Percentiles rank a stretch among this genome's conserved stretches.
phyloP scores from a whole-genome alignment of 2,888 invertebrate species.

The Agrochola litura region DNA sequence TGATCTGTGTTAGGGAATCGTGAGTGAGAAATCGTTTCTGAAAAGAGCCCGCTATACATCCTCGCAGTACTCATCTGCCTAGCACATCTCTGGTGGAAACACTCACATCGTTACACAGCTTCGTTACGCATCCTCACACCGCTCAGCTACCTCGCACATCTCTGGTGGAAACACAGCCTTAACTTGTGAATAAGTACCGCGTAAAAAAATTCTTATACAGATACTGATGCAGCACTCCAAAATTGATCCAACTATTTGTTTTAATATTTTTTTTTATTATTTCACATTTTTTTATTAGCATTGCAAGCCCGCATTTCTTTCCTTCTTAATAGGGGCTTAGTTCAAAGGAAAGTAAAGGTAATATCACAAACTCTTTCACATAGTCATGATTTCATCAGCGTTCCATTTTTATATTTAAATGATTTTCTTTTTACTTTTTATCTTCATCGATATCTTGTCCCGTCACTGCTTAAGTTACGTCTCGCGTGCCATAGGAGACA shows the following conservation, averaged over 20 bases:
- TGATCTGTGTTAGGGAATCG: no score
- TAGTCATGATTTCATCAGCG: neutral
- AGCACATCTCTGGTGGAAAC: no score
- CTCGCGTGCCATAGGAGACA: slow-evolving; percentile 77
- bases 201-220: neutral
- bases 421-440: neutral
- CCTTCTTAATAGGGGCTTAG: neutral
- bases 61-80: no score
- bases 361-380: neutral
- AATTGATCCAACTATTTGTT: neutral
- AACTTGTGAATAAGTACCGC: neutral
- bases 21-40: no score
- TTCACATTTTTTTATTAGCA: neutral
- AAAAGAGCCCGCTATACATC: no score
- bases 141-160: no score
- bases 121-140: no score
- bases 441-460: slow-evolving; percentile 31
- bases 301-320: neutral
- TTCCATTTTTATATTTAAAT: neutral
- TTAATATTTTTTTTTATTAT: neutral
- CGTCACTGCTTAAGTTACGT: slow-evolving; percentile 61
- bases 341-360: neutral
- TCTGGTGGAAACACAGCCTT: no score
- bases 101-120: no score
- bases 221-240: neutral